phyloP scores from a whole-genome alignment of 2,113 vertebrate genomes.

The Halichoeres trimaculatus region DNA sequence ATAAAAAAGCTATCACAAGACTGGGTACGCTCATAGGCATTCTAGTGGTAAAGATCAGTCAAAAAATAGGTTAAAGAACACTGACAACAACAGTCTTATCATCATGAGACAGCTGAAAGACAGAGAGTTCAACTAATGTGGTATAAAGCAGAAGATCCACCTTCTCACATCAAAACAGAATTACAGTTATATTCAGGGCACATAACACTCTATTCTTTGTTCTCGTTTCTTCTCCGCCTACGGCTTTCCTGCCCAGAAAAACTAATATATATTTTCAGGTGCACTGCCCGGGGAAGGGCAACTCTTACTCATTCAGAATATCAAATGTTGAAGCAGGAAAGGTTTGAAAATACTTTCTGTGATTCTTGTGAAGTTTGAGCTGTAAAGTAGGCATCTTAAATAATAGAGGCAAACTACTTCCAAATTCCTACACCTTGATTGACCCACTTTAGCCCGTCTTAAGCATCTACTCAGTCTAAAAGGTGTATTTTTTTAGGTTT shows the following conservation, averaged over 20 bases:
- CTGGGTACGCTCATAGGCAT: not conserved
- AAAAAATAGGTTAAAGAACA: conserved; percentile 1
- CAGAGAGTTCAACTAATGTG: conserved; percentile 12
- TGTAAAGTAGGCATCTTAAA: not conserved
- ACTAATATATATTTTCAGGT: conserved; percentile 34
- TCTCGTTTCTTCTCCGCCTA: conserved; percentile 30
- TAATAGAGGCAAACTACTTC: not conserved
- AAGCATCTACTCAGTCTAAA: no score
- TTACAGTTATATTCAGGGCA: conserved; percentile 45
- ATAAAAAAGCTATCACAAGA: not conserved
- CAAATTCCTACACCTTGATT: not conserved
- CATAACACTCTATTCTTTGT: conserved; percentile 50
- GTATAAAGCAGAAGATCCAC: conserved; percentile 6
- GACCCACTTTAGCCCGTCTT: no score
- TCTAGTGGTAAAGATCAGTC: not conserved
- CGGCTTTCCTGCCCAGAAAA: conserved; percentile 35
- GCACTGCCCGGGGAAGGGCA: conserved; percentile 13
- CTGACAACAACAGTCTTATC: not conserved
- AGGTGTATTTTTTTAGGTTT: no score
- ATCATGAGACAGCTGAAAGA: not conserved
- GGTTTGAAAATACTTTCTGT: conserved; percentile 6
- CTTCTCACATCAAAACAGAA: conserved; percentile 43
- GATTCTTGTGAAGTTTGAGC: conserved; percentile 4
- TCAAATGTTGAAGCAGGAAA: conserved; percentile 35
- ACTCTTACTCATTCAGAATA: conserved; percentile 40